Percentiles rank a stretch among this genome's conserved stretches.
These are phyloP conservation scores for Prochilodus magdalenae DNA, from an alignment of 2,113 vertebrate genomes.

Conservation along the genomic window DNA sequence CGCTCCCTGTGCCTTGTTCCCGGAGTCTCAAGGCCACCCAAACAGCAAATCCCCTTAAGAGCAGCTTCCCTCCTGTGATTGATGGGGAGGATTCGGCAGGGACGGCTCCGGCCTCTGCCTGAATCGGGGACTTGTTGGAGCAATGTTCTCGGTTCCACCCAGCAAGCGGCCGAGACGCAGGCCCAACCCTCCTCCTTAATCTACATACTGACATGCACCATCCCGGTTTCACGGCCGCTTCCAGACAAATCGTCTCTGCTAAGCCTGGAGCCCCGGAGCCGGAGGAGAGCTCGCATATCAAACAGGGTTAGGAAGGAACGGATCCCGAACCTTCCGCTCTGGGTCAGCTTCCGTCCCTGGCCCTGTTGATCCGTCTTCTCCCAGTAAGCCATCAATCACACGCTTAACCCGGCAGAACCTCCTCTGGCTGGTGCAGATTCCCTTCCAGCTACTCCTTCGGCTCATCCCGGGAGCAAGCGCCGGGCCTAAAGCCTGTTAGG, in stretches of 20 bases:
- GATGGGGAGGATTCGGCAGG: slow-evolving; percentile 64
- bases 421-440: slow-evolving; percentile 40
- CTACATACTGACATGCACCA: slow-evolving; percentile 37
- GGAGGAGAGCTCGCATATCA: background rate
- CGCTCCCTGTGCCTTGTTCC: slow-evolving; percentile 12
- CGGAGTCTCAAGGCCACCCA: slow-evolving; percentile 51
- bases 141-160: background rate
- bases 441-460: slow-evolving; percentile 4
- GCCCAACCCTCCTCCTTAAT: slow-evolving; percentile 21
- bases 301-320: slow-evolving; percentile 1
- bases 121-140: slow-evolving; percentile 7
- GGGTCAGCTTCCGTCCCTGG: slow-evolving; percentile 4
- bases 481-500: background rate
- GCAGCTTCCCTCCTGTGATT: slow-evolving; percentile 62
- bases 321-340: background rate
- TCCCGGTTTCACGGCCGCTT: background rate
- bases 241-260: background rate
- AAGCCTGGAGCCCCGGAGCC: background rate
- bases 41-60: slow-evolving; percentile 55
- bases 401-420: slow-evolving; percentile 31
- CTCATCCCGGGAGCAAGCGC: slow-evolving; percentile 41
- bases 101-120: slow-evolving; percentile 45
- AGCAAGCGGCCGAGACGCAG: slow-evolving; percentile 32
- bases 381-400: slow-evolving; percentile 60
- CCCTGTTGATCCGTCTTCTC: slow-evolving; percentile 52